Evolutionary conservation across 2,888 invertebrate genomes (phyloP).

Genomic region (Alsophila aescularia): DNA sequence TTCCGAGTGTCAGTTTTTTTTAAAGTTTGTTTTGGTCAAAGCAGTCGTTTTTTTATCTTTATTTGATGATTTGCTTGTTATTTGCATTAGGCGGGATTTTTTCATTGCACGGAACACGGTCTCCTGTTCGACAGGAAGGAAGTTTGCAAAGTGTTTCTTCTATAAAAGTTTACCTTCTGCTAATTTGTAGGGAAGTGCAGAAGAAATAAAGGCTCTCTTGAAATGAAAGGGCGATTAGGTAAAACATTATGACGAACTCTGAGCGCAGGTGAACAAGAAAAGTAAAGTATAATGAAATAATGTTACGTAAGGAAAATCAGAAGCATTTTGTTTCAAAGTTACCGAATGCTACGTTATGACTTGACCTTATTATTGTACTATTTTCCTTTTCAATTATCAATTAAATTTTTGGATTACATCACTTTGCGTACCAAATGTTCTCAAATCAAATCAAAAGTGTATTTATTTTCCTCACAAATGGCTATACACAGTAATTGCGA

Average conservation of each 20-base stretch:
- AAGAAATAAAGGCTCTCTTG: conserved; percentile 17
- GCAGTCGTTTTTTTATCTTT: too few relatives aligned
- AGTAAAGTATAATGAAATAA: conserved; percentile 11
- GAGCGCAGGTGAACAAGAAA: conserved; percentile 18
- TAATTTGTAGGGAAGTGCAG: conserved; percentile 12
- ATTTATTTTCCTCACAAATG: too few relatives aligned
- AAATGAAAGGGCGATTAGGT: conserved; percentile 4
- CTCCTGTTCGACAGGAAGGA: neutral
- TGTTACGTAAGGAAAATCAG: conserved; percentile 7
- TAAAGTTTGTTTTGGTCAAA: too few relatives aligned
- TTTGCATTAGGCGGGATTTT: conserved; percentile 3
- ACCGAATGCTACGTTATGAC: neutral
- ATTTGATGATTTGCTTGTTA: conserved; percentile 1
- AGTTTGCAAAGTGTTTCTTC: neutral
- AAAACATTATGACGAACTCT: neutral
- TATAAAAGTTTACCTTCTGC: conserved; percentile 2
- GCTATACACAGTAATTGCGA: too few relatives aligned
- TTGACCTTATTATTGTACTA: too few relatives aligned
- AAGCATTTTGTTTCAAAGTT: conserved; percentile 18
- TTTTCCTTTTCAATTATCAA: too few relatives aligned
- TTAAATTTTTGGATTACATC: too few relatives aligned
- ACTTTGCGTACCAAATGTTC: too few relatives aligned
- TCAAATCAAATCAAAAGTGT: too few relatives aligned
- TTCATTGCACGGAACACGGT: neutral
- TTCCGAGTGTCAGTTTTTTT: too few relatives aligned